phyloP scores from a whole-genome alignment of 2,113 vertebrate genomes.

The Cheirogaleus medius region DNA sequence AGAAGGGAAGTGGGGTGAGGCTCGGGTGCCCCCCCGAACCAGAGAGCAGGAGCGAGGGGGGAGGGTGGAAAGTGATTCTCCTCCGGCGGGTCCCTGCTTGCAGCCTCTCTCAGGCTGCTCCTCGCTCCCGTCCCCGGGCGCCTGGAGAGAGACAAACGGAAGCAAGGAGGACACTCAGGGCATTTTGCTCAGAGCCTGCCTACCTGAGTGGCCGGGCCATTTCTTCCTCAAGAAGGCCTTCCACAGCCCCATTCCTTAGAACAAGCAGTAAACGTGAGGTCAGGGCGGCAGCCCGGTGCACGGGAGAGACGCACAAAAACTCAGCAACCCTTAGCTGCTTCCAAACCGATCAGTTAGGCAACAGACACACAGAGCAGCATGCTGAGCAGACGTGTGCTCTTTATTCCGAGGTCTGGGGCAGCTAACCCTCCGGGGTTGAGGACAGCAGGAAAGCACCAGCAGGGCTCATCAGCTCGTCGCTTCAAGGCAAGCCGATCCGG shows the following conservation, averaged over 20 bases:
- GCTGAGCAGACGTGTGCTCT: slow-evolving; percentile 15
- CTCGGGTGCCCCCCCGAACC: too few relatives aligned
- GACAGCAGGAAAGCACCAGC: not conserved
- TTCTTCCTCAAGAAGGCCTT: slow-evolving; percentile 72
- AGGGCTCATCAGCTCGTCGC: not conserved
- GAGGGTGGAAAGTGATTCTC: not conserved
- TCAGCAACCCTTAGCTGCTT: slow-evolving; percentile 42
- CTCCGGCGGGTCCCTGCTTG: accelerated
- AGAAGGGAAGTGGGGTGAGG: not conserved
- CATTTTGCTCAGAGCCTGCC: not conserved
- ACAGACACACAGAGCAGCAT: slow-evolving; percentile 22
- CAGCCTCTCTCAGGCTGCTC: not conserved
- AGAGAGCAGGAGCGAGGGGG: not conserved
- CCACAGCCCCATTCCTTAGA: slow-evolving; percentile 64
- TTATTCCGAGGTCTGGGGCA: not conserved
- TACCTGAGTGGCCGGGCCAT: slow-evolving; percentile 66
- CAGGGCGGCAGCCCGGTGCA: slow-evolving; percentile 64
- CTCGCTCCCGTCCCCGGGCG: not conserved
- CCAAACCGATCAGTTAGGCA: slow-evolving; percentile 58
- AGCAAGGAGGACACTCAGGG: not conserved
- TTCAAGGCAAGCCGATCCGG: too few relatives aligned
- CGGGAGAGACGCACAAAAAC: slow-evolving; percentile 24
- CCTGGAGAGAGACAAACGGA: too few relatives aligned
- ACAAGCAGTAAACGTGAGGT: slow-evolving; percentile 63
- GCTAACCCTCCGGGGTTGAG: accelerated